Percentiles rank a stretch among this genome's conserved stretches.
Conservation (phyloP, 64 coral and sea anemone genomes). For the Astreopora myriophthalma region DNA sequence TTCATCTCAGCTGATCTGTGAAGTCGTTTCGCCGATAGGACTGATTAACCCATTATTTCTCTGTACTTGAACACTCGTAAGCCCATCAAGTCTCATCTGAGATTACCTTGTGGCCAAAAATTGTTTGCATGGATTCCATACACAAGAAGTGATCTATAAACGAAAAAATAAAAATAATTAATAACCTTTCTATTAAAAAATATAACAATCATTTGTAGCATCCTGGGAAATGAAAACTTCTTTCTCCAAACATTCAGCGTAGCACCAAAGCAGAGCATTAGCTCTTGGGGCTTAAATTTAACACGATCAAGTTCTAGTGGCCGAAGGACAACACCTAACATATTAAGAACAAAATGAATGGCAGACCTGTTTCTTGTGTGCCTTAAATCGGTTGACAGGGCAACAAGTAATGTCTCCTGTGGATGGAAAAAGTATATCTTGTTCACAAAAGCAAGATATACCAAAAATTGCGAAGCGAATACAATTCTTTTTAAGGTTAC, state of each 20-base stretch:
- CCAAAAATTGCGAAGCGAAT: not conserved
- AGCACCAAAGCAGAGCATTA: not conserved
- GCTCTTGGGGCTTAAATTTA: not conserved
- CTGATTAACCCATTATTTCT: too few species aligned
- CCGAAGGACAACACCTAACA: not conserved
- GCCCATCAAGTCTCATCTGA: not conserved
- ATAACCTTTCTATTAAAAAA: too few species aligned
- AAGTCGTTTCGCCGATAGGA: too few species aligned
- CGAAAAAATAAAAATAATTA: not conserved
- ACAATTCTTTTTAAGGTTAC: too few species aligned
- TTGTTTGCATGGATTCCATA: constrained; percentile 74
- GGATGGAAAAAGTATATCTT: not conserved
- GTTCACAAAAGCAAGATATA: not conserved
- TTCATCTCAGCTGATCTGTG: too few species aligned
- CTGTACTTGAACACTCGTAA: not conserved
- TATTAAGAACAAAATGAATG: too few species aligned
- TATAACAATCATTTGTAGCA: too few species aligned
- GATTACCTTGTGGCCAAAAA: constrained; percentile 79
- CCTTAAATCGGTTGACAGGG: constrained; percentile 67
- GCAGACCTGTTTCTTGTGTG: constrained; percentile 78
- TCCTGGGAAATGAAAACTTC: too few species aligned
- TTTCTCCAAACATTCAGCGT: too few species aligned
- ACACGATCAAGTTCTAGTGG: not conserved
- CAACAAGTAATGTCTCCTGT: constrained; percentile 84
- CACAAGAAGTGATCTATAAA: constrained; percentile 69